Evolutionary conservation across 35 echinoderm and acorn worm species (phyloP), one percentile per base, ranked within the genome.

Genomic region (Ophioderma brevispina): DNA sequence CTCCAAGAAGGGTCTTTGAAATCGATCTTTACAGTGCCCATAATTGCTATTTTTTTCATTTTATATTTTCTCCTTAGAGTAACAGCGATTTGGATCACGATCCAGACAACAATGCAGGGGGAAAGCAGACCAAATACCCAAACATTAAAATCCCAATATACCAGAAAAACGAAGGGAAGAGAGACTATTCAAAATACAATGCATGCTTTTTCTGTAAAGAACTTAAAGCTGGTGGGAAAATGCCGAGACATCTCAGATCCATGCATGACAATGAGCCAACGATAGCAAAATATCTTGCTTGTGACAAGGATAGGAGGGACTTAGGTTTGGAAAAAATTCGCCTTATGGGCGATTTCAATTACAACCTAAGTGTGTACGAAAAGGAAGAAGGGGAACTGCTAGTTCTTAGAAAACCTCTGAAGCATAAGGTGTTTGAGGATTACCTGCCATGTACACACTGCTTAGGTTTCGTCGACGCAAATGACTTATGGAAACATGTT

Each of bases 331-430:
- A 84, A 84, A 84, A 84, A 84, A 34, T 84, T 84, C 49, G 82
- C 13, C 40, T 84, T 38, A 37, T 84, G 82, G 82, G 82, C 59
- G 82, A 84, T 40, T 84, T 84, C 82, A n/a, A 46, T 37, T 39
- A 84, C 55, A 84, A 84, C 82, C 14, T 84, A 28, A 40, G 11
- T 14, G 82, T 84, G 55, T 56, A 37, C 40, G 82, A 84, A 13
- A 84, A 84, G 55, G 32, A 33, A 64, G 82, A 84, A 84, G 82
- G 82, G 28, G 82, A 84, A 40, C 82, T 84, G 30, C 40, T 84
- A 17, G 37, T 84, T 14, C 25, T 52, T 13, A 38, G 49, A 34
- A 84, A 39, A 50, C 82, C 82, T 17, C 25, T 37, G 8, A 84
- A 84, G 32, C 32, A 30, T 5, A 84, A 84, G 33, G 82, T 86